phyloP scores from a whole-genome alignment of 2,113 vertebrate species.

The Tragulus kanchil region DNA sequence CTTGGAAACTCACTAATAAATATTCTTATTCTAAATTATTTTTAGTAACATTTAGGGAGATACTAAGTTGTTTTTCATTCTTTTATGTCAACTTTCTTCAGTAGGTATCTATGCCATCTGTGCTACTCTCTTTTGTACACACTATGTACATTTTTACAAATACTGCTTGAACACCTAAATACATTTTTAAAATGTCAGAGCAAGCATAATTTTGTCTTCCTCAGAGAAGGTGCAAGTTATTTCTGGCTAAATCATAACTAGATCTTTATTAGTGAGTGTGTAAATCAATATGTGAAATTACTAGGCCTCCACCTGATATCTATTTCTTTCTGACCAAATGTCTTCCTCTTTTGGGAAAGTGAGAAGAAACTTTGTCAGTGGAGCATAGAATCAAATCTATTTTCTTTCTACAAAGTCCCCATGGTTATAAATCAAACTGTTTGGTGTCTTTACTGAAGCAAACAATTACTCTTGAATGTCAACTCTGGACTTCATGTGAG shows the following conservation, averaged over 20 bases:
- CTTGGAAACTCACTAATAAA: background rate
- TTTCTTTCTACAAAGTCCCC: background rate
- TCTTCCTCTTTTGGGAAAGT: background rate
- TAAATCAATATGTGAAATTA: background rate
- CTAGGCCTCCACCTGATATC: background rate
- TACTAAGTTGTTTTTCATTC: background rate
- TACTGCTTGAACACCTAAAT: background rate
- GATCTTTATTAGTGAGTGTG: background rate
- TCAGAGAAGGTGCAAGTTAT: background rate
- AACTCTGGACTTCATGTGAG: background rate
- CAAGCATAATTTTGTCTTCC: background rate
- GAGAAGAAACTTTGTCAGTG: background rate
- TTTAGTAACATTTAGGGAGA: background rate
- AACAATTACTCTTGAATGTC: background rate
- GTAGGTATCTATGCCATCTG: background rate
- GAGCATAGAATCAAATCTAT: background rate
- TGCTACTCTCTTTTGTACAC: background rate
- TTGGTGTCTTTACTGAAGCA: background rate
- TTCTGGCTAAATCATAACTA: background rate
- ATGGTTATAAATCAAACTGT: background rate
- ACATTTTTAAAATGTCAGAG: background rate
- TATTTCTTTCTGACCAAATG: background rate
- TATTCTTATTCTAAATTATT: background rate
- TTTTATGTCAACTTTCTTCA: background rate
- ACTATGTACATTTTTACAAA: background rate